phyloP scores from a whole-genome alignment of 2,113 vertebrate genomes.

The Oncorhynchus kisutch region DNA sequence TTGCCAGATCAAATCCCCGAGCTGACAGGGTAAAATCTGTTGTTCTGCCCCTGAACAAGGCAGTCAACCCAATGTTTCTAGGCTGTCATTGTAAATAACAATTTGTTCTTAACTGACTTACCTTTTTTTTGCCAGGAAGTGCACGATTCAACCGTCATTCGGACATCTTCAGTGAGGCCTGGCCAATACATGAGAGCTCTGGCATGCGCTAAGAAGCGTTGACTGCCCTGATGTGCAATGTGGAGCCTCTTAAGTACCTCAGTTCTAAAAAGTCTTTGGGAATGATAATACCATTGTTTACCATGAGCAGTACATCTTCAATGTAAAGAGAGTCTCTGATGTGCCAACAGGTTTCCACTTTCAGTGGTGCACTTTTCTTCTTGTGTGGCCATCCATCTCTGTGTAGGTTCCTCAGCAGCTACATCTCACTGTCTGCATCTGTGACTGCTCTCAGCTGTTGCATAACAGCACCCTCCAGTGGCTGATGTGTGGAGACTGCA shows the following conservation, averaged over 20 bases:
- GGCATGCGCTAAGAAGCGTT: constrained; percentile 1
- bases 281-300: background rate
- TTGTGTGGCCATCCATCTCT: too few species aligned
- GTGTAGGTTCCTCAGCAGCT: background rate
- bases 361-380: background rate
- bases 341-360: constrained; percentile 1
- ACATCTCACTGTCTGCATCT: constrained; percentile 6
- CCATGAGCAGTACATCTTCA: background rate
- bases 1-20: too few species aligned
- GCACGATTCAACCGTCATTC: constrained; percentile 17
- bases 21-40: too few species aligned
- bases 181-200: constrained; percentile 13
- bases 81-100: too few species aligned
- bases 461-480: too few species aligned
- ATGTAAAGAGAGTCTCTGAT: background rate
- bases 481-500: too few species aligned
- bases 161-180: background rate
- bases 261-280: background rate
- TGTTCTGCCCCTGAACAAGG: too few species aligned
- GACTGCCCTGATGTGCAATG: constrained; percentile 18
- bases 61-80: too few species aligned
- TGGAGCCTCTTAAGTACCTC: constrained; percentile 1
- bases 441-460: too few species aligned
- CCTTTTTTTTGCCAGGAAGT: constrained; percentile 1
- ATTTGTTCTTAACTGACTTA: too few species aligned